phyloP scores from a whole-genome alignment of 2,888 invertebrate genomes.

The Itoplectis maculator region DNA sequence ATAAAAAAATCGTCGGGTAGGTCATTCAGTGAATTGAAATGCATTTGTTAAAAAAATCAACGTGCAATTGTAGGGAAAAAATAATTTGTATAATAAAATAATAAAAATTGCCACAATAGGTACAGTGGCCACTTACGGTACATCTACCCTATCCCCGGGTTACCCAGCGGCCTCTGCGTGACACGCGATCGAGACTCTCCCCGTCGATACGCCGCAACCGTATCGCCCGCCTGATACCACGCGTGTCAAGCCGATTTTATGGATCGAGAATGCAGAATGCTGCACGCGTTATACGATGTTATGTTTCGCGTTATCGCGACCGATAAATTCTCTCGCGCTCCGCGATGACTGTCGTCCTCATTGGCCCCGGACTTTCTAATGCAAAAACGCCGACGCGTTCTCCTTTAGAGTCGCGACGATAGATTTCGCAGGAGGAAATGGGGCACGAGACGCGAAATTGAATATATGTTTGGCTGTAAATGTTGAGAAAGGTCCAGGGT shows the following conservation, averaged over 20 bases:
- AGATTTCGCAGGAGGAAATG: neutral
- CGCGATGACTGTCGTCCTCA: conserved; percentile 55
- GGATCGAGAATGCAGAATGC: neutral
- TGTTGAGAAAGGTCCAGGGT: neutral
- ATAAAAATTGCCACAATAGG: too few species aligned
- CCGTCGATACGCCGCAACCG: neutral
- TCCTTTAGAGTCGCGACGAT: neutral
- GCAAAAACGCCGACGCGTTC: conserved; percentile 6
- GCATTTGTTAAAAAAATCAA: too few species aligned
- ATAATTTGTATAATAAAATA: too few species aligned
- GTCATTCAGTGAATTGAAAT: too few species aligned
- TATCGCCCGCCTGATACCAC: too few species aligned
- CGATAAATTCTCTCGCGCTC: conserved; percentile 21
- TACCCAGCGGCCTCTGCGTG: too few species aligned
- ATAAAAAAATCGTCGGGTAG: too few species aligned
- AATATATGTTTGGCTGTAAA: neutral
- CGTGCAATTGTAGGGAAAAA: too few species aligned
- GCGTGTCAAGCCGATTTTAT: neutral
- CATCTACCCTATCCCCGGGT: too few species aligned
- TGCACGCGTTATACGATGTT: neutral
- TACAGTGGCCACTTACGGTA: too few species aligned
- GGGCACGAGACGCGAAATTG: neutral
- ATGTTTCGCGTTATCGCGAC: neutral
- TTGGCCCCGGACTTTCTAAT: conserved; percentile 70
- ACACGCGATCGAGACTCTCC: conserved; percentile 12